Conservation (phyloP, 2,888 invertebrate genomes). For the Phyllotreta cruciferae region DNA sequence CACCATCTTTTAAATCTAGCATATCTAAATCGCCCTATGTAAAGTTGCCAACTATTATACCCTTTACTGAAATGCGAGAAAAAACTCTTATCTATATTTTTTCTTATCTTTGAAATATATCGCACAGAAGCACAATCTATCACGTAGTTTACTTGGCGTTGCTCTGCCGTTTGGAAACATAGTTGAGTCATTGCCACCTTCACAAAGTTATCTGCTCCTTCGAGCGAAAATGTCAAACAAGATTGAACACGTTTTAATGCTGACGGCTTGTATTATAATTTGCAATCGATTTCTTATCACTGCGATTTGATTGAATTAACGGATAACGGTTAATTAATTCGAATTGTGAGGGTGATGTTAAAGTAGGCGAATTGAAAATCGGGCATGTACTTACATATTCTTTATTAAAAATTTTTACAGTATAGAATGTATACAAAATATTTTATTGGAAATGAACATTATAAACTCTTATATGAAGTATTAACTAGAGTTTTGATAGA, state of each 20-base stretch:
- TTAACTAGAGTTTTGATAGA: too few species aligned
- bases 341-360: background rate
- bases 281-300: conserved; percentile 33
- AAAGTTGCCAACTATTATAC: too few species aligned
- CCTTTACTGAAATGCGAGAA: background rate
- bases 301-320: conserved; percentile 26
- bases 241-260: conserved; percentile 38
- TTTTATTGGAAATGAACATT: too few species aligned
- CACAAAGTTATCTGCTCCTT: conserved; percentile 36
- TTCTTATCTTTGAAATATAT: conserved; percentile 31
- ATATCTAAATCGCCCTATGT: too few species aligned
- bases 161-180: conserved; percentile 14
- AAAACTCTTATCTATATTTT: conserved; percentile 16
- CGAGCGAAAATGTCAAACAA: conserved; percentile 39
- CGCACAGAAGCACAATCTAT: conserved; percentile 34
- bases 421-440: too few species aligned
- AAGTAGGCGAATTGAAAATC: too few species aligned
- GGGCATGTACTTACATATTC: too few species aligned
- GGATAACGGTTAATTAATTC: conserved; percentile 12
- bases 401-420: too few species aligned
- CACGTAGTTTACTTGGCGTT: conserved; percentile 27
- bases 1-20: too few species aligned
- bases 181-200: conserved; percentile 5
- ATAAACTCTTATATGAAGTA: too few species aligned
- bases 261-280: conserved; percentile 37